These are phyloP conservation scores for Vidua chalybeata DNA, from an alignment of 2,113 vertebrate species.

Conservation along the genomic window DNA sequence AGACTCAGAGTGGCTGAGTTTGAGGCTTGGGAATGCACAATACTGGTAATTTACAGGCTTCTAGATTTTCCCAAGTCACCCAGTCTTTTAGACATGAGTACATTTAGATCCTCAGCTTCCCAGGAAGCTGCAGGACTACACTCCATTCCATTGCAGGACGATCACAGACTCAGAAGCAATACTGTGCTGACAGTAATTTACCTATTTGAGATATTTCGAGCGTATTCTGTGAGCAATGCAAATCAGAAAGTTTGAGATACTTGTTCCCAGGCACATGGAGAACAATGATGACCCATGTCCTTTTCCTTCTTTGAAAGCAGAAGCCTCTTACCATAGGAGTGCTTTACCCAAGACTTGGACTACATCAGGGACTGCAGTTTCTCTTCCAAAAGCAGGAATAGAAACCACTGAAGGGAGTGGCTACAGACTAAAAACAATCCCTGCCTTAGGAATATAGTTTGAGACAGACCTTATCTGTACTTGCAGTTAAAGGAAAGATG, in stretches of 20 bases:
- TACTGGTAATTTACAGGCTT: background rate
- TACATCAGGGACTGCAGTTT: background rate
- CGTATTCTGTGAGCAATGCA: background rate
- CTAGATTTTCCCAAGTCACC: background rate
- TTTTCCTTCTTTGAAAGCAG: background rate
- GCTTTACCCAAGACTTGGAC: background rate
- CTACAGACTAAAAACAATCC: background rate
- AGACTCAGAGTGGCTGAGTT: background rate
- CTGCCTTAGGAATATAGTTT: background rate
- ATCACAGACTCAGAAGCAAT: background rate
- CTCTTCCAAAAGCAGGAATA: background rate
- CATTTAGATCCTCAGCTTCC: background rate
- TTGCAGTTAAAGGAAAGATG: background rate
- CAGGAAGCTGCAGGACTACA: background rate
- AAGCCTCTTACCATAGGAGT: background rate
- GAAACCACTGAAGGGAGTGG: background rate
- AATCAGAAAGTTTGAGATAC: background rate
- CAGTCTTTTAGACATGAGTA: background rate
- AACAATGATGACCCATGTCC: rapidly evolving
- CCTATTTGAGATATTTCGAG: background rate
- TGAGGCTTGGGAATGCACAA: background rate
- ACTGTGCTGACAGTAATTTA: background rate
- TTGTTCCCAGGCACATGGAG: background rate
- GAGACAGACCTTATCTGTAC: background rate
- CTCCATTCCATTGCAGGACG: background rate